Evolutionary conservation across 1,140 invertebrate species (phyloP), one percentile per base, ranked within the genome.

Genomic region (Drosophila pallidifrons): DNA sequence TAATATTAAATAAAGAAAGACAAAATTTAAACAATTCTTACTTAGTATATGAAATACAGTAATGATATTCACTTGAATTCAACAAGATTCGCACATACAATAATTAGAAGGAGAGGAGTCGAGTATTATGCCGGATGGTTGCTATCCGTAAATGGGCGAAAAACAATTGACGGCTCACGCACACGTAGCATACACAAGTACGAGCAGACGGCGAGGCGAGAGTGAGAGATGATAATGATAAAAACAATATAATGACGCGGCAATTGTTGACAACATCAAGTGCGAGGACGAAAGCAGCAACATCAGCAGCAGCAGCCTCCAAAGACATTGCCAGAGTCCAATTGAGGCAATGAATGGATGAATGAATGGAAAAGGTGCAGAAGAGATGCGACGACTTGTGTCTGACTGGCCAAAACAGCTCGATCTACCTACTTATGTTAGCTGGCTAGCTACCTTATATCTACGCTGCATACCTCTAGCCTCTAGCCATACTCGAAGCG

Each of bases 171-270:
- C 58, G 43, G 43, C 46, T 28, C 65, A 38, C 51, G 30, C 51
- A 67, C 47, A 65, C 55, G 28, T 25, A 25, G 20, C 51, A 57
- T 11, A 41, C 43, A 57, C 60, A 66, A 25, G 47, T 11, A 11
- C 8, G 8, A 15, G 20, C 5, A 59, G 55, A 16, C 13, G 45
- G 38, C 38, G 30, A 15, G 2, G 30, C 1, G 3, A 7, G 20
- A 28, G 49, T 2, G 41, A 78, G 60, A 67, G 72, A 59, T 78
- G 68, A 89, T 89, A 88, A 88, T 85, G 81, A 89, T 88, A 89
- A 88, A 88, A 81, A 89, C 80, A 88, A 88, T 89, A 85, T 76
- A 89, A 88, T 89, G 85, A 89, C 81, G 64, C 52, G 68, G 78
- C 58, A 77, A 75, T 81, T 81, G 85, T 75, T 89, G 85, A 88